Percentiles rank a stretch among this genome's conserved stretches.
Conservation (phyloP, 2,888 invertebrate genomes). For the Habrosyne pyritoides region DNA sequence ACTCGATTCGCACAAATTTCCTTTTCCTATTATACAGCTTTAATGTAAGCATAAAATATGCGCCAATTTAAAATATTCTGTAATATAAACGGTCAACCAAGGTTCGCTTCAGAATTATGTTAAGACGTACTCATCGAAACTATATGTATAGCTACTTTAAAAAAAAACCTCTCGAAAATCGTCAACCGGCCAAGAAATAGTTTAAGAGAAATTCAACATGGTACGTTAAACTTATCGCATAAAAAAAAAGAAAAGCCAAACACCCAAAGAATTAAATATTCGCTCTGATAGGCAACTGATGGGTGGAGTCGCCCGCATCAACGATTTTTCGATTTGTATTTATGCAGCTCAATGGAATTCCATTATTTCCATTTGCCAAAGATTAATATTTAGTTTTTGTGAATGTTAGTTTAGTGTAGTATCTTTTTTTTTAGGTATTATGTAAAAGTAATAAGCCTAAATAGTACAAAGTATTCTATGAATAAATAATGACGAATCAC, state of each 20-base stretch:
- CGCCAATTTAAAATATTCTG: too few species aligned
- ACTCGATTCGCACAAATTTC: too few species aligned
- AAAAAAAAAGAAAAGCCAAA: conserved; percentile 32
- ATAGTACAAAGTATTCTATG: too few species aligned
- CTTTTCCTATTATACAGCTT: too few species aligned
- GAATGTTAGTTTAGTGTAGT: not conserved
- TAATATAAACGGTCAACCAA: too few species aligned
- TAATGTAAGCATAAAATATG: too few species aligned
- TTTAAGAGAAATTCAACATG: conserved; percentile 22
- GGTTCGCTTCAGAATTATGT: too few species aligned
- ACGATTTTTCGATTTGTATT: conserved; percentile 52
- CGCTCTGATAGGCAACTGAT: conserved; percentile 42
- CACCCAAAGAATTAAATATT: conserved; percentile 50
- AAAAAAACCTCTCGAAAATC: too few species aligned
- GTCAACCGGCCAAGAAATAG: conserved; percentile 10
- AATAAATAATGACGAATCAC: too few species aligned
- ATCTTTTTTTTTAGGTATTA: not conserved
- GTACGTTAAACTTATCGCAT: conserved; percentile 18
- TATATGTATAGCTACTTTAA: too few species aligned
- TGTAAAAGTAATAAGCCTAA: too few species aligned
- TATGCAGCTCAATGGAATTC: conserved; percentile 35
- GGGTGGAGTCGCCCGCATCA: conserved; percentile 41
- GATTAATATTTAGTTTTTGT: conserved; percentile 23
- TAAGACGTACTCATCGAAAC: too few species aligned
- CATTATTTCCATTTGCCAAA: conserved; percentile 27